A percentile compares a stretch with the other conserved stretches of the same genome.
Conservation (phyloP, 2,888 invertebrate genomes). For the Rotaria socialis region DNA sequence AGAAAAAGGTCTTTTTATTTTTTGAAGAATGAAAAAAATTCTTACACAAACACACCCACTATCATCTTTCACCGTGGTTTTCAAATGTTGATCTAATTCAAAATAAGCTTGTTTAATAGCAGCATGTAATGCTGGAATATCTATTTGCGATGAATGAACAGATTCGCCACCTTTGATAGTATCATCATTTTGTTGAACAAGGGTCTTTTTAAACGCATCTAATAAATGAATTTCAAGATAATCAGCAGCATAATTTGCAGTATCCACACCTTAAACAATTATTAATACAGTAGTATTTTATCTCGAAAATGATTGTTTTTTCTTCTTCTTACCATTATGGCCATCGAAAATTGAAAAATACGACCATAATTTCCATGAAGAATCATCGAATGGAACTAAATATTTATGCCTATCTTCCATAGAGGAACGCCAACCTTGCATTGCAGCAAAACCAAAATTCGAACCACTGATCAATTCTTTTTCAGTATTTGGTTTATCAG, state of each 20-base stretch:
- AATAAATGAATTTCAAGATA: conserved; percentile 30
- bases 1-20: too few relatives aligned
- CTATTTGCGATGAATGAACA: background rate
- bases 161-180: background rate
- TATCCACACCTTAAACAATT: background rate
- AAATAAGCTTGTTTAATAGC: conserved; percentile 31
- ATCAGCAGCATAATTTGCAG: conserved; percentile 20
- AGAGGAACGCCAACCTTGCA: conserved; percentile 97
- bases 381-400: conserved; percentile 68
- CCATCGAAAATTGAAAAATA: conserved; percentile 99
- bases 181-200: background rate
- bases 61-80: background rate
- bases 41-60: conserved; percentile 24
- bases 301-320: background rate
- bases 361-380: conserved; percentile 63
- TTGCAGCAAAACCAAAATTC: conserved; percentile 73
- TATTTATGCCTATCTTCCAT: conserved; percentile 91
- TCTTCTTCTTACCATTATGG: conserved; percentile 74
- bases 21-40: background rate
- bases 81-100: conserved; percentile 17
- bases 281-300: background rate
- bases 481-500: conserved; percentile 96
- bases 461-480: conserved; percentile 89
- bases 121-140: background rate
- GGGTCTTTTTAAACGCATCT: background rate